Conservation (phyloP, 2,888 invertebrate genomes). For the Melanotus villosus region DNA sequence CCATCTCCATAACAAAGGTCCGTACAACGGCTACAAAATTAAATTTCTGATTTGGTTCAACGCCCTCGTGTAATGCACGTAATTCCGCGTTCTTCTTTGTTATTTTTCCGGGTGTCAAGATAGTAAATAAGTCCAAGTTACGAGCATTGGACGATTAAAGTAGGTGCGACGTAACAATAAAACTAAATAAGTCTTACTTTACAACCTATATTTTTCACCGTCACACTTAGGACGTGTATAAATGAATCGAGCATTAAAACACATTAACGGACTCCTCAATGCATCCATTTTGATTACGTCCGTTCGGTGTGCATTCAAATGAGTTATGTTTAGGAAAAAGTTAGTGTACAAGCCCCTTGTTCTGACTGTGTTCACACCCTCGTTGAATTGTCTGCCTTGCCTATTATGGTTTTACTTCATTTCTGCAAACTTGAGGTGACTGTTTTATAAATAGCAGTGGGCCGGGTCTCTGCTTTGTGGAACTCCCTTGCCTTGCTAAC, state of each 20-base stretch:
- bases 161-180: constrained; percentile 24
- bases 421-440: not conserved
- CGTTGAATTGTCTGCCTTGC: not conserved
- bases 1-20: not conserved
- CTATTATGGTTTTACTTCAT: not conserved
- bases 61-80: constrained; percentile 9
- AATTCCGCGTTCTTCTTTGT: constrained; percentile 6
- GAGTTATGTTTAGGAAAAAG: not conserved
- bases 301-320: not conserved
- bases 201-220: constrained; percentile 9
- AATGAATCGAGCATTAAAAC: constrained; percentile 14
- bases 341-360: not conserved
- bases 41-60: constrained; percentile 20
- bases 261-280: not conserved
- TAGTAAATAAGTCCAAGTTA: not conserved
- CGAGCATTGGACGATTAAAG: constrained; percentile 8
- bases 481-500: not conserved
- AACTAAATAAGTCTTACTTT: constrained; percentile 1
- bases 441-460: not conserved
- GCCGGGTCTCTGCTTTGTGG: not conserved
- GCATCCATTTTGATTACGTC: constrained; percentile 10
- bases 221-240: constrained; percentile 16
- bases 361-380: constrained; percentile 14
- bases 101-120: constrained; percentile 25
- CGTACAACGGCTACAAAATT: not conserved